phyloP scores from a whole-genome alignment of 2,797 vertebrate species.

The Catharus ustulatus region DNA sequence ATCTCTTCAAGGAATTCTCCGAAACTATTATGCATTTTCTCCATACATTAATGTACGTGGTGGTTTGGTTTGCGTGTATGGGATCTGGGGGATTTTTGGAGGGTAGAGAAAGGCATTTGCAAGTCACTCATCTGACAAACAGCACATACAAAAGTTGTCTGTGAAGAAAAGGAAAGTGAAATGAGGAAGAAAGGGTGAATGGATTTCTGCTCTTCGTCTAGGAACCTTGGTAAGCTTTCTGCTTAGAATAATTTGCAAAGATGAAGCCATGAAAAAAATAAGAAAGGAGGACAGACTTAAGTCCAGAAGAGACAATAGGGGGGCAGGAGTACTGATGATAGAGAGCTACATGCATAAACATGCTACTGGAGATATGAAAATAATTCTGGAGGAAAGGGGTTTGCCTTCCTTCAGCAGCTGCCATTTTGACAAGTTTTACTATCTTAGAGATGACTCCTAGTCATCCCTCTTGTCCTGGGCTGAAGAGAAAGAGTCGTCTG shows the following conservation, averaged over 20 bases:
- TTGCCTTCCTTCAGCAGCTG: slow-evolving; percentile 20
- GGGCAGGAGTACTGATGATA: neutral
- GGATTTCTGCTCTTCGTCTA: neutral
- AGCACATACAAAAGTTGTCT: neutral
- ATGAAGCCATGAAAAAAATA: neutral
- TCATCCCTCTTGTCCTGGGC: neutral
- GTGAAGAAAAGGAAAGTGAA: slow-evolving; percentile 2
- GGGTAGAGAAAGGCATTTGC: neutral
- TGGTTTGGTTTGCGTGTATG: neutral
- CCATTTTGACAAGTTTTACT: slow-evolving; percentile 14
- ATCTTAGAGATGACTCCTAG: neutral
- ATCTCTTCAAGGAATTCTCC: neutral
- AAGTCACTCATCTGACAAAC: neutral
- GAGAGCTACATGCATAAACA: neutral
- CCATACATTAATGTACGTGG: neutral
- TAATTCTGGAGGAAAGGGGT: neutral
- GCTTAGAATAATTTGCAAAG: neutral
- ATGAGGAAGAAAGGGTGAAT: neutral
- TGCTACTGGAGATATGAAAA: neutral
- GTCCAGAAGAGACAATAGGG: neutral
- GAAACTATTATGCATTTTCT: neutral
- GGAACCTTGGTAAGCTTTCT: neutral
- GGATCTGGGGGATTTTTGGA: neutral
- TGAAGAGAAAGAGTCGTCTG: slow-evolving; percentile 23
- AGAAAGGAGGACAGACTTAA: neutral